phyloP scores from a whole-genome alignment of 2,797 vertebrate species.

The Crocidura indochinensis region DNA sequence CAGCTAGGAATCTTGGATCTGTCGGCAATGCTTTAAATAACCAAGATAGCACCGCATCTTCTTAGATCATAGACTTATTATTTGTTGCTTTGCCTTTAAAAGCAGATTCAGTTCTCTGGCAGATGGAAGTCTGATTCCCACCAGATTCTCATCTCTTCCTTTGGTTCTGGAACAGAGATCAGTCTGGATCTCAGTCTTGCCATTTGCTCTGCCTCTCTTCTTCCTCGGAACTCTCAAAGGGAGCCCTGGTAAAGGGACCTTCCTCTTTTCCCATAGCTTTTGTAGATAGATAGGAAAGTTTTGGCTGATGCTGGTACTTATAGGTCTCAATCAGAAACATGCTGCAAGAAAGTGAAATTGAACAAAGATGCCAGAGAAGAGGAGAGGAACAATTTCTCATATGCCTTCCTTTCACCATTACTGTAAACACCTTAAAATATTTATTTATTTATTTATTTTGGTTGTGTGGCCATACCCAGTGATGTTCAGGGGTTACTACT shows the following conservation, averaged over 20 bases:
- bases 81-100: conserved; percentile 23
- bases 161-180: neutral
- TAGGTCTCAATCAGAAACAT: neutral
- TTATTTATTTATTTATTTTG: too few relatives aligned
- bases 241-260: neutral
- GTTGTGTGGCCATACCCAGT: too few relatives aligned
- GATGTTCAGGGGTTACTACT: too few relatives aligned
- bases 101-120: neutral
- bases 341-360: conserved; percentile 19
- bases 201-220: neutral
- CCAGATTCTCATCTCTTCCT: neutral
- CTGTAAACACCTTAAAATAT: conserved; percentile 33
- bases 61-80: conserved; percentile 46
- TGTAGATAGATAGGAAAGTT: too few relatives aligned
- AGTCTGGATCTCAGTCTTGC: neutral
- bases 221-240: conserved; percentile 2
- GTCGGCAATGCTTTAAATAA: conserved; percentile 47
- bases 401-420: neutral
- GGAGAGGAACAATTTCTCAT: too few relatives aligned
- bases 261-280: too few relatives aligned
- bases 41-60: conserved; percentile 39
- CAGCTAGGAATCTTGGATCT: conserved; percentile 40
- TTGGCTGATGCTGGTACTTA: neutral
- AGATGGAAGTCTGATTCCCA: neutral
- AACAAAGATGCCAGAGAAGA: conserved; percentile 52